Base-by-base conservation (phyloP, 2,888 invertebrate genomes). In the Ophion ventricosus region DNA sequence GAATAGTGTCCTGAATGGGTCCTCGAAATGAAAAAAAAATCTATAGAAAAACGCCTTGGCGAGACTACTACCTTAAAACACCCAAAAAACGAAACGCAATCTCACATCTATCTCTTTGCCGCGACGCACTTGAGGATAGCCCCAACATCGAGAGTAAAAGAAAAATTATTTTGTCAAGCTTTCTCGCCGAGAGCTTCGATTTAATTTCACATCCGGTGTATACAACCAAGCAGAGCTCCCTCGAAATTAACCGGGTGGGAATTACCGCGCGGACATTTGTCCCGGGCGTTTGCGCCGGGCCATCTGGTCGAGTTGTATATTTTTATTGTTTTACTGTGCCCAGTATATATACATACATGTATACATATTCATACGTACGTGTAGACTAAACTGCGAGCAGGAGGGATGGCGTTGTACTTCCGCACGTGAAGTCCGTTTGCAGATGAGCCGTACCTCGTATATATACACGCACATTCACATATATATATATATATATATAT, bases 231-330 rank as follows among this genome's bases (percentile, higher is more conserved):
- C 26, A 26, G 35, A 49, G 25, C 40, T 54, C 35, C 25, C 43
- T 23, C 29, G 20, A 70, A 79, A 83, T 80, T 83, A 75, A 43
- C 73, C 20, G 70, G 23, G 64, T 56, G 26, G 29, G 63, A 77
- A 73, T 59, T 43, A 54, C 57, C 35, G 35, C 49, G 63, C 49
- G 63, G 54, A 69, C 54, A 74, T 67, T 77, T 59, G 81, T 72
- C 63, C 49, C 40, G 56, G 49, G 29, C 40, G 20, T 57, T 43
- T 67, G 61, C 61, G 54, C 25, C 67, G 54, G 66, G 80, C 80
- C 83, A 83, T 83, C 83, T 83, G 83, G 80, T 35, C 59, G 76
- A 76, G 75, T 80, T 83, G 80, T 83, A 72, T 83, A 83, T 83
- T 83, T 83, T 80, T 83, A 83, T 83, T 80, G 76, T 83, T 75